Conservation (phyloP, 2,113 vertebrate species). For the Zosterops borbonicus region DNA sequence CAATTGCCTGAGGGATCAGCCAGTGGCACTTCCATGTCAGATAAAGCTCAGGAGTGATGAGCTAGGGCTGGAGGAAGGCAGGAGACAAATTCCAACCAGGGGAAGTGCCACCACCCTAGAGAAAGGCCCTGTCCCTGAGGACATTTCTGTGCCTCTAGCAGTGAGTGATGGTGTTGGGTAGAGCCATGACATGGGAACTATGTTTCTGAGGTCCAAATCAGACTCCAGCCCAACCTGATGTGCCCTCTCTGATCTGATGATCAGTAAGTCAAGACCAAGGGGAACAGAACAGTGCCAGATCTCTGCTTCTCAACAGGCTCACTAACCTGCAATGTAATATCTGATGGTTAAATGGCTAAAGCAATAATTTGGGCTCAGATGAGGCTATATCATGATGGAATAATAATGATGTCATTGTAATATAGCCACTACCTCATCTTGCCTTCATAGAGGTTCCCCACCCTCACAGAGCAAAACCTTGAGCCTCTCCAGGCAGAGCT, state of each 20-base stretch:
- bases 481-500: not conserved
- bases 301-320: not conserved
- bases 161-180: not conserved
- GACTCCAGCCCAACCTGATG: not conserved
- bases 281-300: not conserved
- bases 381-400: not conserved
- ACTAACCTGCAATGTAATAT: not conserved
- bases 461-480: rapidly evolving
- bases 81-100: not conserved
- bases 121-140: not conserved
- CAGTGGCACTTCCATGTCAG: too few relatives aligned
- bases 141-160: not conserved
- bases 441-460: not conserved
- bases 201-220: not conserved
- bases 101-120: not conserved
- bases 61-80: not conserved
- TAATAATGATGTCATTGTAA: not conserved
- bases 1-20: not conserved
- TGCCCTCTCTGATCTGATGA: not conserved
- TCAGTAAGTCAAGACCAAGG: not conserved
- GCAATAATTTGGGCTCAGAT: not conserved
- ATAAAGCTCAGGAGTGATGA: not conserved
- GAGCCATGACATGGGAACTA: not conserved
- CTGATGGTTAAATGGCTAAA: not conserved
- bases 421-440: not conserved